Evolutionary conservation across 2,113 vertebrate genomes (phyloP), one percentile per base, ranked within the genome.

Genomic region (Carollia perspicillata): DNA sequence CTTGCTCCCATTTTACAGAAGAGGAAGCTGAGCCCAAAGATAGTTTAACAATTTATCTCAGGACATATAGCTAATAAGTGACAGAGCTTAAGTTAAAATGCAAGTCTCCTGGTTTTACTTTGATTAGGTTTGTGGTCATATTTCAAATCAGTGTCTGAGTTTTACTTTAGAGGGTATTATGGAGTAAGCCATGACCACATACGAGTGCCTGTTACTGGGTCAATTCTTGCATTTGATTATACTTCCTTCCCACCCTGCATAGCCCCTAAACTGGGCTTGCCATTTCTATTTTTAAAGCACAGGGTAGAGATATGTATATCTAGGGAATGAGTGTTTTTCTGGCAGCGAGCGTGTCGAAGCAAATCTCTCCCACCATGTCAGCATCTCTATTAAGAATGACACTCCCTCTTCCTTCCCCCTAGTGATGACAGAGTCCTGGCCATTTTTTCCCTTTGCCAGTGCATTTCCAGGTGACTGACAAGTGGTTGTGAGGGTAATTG

Each of bases 381-480:
- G 78, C 91, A 89, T 97, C 96, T 98, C 96, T 94, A 96, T 98
- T 97, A 97, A 94, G 78, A 97, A 65, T 96, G 96, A 97, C 83
- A 95, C 69, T 94, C 78, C n/a, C 51, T 90, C 85, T 97, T 23
- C 95, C 84, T 95, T 85, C 69, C 77, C 49, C 51, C 78, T 69
- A 96, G 90, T 8, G 79, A 96, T 91, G 88, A 94, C 90, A 94
- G 77, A 92, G 58, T 71, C 42, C 85, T 91, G 79, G 79, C 81
- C 89, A 83, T 89, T 95, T 94, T 84, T 88, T 71, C 91, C 96
- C 51, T 86, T 63, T 94, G 81, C 90, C 78, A 89, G 1, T 86
- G 58, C 68, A 58, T 96, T 95, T 94, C 85, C 44, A 92, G 35
- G 42, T 84, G 74, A 96, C 95, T 95, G 95, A 89, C 94, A 95